Base-by-base conservation (phyloP, 2,113 vertebrate genomes). In the Uria lomvia region DNA sequence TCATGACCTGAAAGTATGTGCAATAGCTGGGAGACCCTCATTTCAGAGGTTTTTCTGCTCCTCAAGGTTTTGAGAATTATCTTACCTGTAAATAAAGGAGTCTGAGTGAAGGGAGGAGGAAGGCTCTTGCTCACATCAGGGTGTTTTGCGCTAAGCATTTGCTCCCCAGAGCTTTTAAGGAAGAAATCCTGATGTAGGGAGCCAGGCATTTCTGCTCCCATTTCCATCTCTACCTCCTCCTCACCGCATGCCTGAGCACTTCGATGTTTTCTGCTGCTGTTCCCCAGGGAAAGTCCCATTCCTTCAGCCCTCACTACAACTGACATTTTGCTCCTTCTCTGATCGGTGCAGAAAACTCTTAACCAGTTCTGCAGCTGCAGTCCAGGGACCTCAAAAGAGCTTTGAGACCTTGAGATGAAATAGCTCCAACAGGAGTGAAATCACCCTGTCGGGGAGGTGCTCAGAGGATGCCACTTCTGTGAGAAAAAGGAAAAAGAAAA, bases 161-260 rank as follows among this genome's bases (percentile, higher is more conserved):
- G 17, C 49, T 94, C 68, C 75, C 6, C 43, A 55, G 49, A 63
- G 80, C 45, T 79, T 79, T 47, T 22, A 67, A 52, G n/a, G 62
- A 34, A 67, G 74, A 81, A 86, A 81, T 78, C 27, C 26, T 19
- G 5, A 30, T 4, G 79, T 42, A 70, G 14, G 23, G 29, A 92
- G 59, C 29, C 0, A 58, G 12, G 23, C 1, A 2, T 8, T 26
- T 38, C 49, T 89, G 55, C 30, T 87, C 24, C 65, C 65, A 56
- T 56, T 60, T 49, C 56, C 68, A 45, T 30, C 55, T 60, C 77
- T 56, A 34, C 27, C n/a, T 45, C 62, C 0, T 1, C 38, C 53
- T 21, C 4, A 1, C 45, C 0, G 0, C 34, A 2, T 42, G 55
- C 56, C 65, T 8, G 3, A 74, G 90, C 34, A 49, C 67, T 52